phyloP scores from a whole-genome alignment of 1,140 invertebrate species.

The Chlorops oryzae region DNA sequence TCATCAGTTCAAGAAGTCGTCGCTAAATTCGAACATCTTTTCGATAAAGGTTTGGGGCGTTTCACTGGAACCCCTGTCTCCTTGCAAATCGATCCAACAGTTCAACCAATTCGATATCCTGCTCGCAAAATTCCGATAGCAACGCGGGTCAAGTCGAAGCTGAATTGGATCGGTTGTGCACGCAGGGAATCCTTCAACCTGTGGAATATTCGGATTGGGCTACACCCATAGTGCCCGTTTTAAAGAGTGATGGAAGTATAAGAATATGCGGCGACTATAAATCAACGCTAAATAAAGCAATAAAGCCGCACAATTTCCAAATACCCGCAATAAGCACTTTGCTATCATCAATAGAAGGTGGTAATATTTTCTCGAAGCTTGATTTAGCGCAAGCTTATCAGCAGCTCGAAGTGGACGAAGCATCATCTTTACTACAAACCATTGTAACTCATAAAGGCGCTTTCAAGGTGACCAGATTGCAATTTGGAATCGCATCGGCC shows the following conservation, averaged over 20 bases:
- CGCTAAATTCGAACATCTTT: neutral
- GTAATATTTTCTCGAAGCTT: slow-evolving; percentile 28
- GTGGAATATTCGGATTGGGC: too few relatives aligned
- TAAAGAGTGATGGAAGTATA: slow-evolving; percentile 34
- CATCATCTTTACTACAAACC: slow-evolving; percentile 26
- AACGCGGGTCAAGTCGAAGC: neutral
- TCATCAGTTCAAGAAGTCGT: neutral
- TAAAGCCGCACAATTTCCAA: slow-evolving; percentile 43
- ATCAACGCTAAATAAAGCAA: slow-evolving; percentile 34
- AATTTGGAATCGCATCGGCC: slow-evolving; percentile 48
- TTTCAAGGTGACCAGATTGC: slow-evolving; percentile 48
- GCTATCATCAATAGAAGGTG: slow-evolving; percentile 27
- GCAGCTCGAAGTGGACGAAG: slow-evolving; percentile 37
- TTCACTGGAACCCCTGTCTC: neutral
- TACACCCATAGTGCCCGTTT: too few relatives aligned
- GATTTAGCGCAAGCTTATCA: slow-evolving; percentile 36
- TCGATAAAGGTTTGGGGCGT: neutral
- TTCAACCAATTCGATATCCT: neutral
- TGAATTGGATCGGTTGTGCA: slow-evolving; percentile 42
- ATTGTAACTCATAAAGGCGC: slow-evolving; percentile 47
- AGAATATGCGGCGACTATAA: too few relatives aligned
- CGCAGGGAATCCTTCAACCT: too few relatives aligned
- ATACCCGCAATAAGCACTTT: slow-evolving; percentile 49
- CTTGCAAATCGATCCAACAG: neutral
- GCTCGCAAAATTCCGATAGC: neutral